These are phyloP conservation scores for Antheraea mylitta DNA, from an alignment of 1,140 invertebrate species.

Conservation along the genomic window DNA sequence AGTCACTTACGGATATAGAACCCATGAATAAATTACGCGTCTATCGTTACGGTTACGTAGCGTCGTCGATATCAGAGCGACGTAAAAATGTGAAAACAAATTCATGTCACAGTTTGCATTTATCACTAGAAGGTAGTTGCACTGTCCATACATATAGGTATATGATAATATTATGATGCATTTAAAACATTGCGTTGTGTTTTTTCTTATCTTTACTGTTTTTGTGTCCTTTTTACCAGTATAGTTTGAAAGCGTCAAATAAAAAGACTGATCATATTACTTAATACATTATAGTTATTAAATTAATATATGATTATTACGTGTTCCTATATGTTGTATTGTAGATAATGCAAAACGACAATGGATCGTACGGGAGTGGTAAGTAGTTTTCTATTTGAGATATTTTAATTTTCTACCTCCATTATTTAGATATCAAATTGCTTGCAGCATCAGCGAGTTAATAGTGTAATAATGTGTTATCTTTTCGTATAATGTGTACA, in stretches of 20 bases:
- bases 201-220: not conserved
- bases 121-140: slow-evolving; percentile 3
- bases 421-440: slow-evolving; percentile 35
- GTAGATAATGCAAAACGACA: slow-evolving; percentile 59
- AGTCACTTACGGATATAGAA: not conserved
- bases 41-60: not conserved
- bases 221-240: slow-evolving; percentile 11
- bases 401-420: slow-evolving; percentile 29
- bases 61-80: not conserved
- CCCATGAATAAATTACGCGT: slow-evolving; percentile 41
- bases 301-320: not conserved
- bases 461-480: slow-evolving; percentile 48
- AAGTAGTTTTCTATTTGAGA: slow-evolving; percentile 34
- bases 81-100: not conserved
- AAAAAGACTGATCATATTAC: slow-evolving; percentile 1
- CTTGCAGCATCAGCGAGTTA: slow-evolving; percentile 24
- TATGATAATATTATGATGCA: slow-evolving; percentile 3
- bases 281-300: not conserved
- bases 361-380: slow-evolving; percentile 66
- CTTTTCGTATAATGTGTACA: slow-evolving; percentile 53
- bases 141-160: not conserved
- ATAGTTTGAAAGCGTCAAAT: slow-evolving; percentile 7
- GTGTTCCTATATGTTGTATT: not conserved
- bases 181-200: slow-evolving; percentile 11
- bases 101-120: slow-evolving; percentile 3